These are phyloP conservation scores for Lontra canadensis DNA, from an alignment of 2,113 vertebrate genomes.

Conservation along the genomic window DNA sequence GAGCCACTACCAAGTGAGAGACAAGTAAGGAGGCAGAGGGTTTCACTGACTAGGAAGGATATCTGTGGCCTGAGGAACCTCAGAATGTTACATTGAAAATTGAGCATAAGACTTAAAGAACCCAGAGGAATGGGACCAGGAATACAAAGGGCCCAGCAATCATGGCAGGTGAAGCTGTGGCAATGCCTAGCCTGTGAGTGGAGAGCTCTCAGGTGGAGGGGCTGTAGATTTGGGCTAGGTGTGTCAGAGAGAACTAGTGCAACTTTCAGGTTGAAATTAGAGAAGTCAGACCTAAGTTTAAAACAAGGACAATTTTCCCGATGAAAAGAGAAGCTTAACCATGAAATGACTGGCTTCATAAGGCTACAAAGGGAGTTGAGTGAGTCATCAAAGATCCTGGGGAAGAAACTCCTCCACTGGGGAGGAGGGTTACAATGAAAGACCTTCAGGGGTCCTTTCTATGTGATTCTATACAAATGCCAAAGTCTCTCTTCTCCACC, in stretches of 20 bases:
- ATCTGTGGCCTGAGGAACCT: accelerated
- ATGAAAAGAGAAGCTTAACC: background rate
- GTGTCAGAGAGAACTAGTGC: background rate
- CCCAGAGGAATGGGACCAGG: background rate
- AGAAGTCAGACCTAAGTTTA: background rate
- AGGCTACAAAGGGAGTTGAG: background rate
- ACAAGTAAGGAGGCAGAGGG: conserved; percentile 90
- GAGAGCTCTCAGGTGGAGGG: accelerated
- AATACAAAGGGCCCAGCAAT: background rate
- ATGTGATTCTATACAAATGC: background rate
- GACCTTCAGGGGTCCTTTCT: background rate
- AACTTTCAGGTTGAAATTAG: background rate
- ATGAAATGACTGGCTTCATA: background rate
- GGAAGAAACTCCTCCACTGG: background rate
- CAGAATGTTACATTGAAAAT: background rate
- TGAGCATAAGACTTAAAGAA: background rate
- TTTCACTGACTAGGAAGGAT: background rate
- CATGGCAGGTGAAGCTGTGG: background rate
- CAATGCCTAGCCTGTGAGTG: background rate
- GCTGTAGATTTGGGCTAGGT: accelerated
- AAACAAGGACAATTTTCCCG: background rate
- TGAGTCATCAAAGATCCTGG: background rate
- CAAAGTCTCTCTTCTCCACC: background rate
- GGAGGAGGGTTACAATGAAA: background rate
- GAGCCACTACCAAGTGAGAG: conserved; percentile 96